A percentile compares a stretch with the other conserved stretches of the same genome.
phyloP scores from a whole-genome alignment of 2,888 invertebrate genomes.

The Drosophila subsilvestris region DNA sequence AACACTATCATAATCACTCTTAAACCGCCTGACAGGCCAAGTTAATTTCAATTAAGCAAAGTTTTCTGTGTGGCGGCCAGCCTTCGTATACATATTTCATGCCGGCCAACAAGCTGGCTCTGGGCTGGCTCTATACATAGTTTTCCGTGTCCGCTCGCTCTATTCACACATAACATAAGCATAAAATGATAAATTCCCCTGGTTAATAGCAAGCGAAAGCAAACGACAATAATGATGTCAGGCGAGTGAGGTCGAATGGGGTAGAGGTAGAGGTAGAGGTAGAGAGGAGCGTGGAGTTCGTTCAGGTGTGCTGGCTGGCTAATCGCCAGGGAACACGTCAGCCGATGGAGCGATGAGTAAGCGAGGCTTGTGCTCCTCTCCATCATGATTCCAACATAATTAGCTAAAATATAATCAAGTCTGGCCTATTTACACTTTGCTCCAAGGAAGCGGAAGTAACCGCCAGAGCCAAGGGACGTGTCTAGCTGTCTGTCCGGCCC shows the following conservation, averaged over 20 bases:
- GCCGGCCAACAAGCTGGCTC: slow-evolving; percentile 34
- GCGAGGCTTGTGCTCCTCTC: slow-evolving; percentile 2
- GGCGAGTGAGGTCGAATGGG: slow-evolving; percentile 10
- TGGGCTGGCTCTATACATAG: slow-evolving; percentile 33
- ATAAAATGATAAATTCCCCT: slow-evolving; percentile 63
- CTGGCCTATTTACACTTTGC: slow-evolving; percentile 58
- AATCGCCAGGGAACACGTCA: slow-evolving; percentile 70
- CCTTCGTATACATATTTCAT: slow-evolving; percentile 51
- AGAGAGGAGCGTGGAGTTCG: slow-evolving; percentile 22
- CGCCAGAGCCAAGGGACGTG: slow-evolving; percentile 42
- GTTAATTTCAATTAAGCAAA: slow-evolving; percentile 51
- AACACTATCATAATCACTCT: slow-evolving; percentile 44
- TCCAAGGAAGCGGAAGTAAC: slow-evolving; percentile 61
- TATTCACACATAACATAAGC: slow-evolving; percentile 51
- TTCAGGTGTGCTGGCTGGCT: slow-evolving; percentile 51
- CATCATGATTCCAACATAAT: slow-evolving; percentile 59
- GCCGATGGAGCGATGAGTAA: slow-evolving; percentile 25
- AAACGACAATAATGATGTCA: slow-evolving; percentile 56
- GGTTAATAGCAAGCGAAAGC: slow-evolving; percentile 65
- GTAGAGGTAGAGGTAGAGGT: slow-evolving; percentile 6
- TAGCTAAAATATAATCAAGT: slow-evolving; percentile 68
- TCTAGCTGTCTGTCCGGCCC: slow-evolving; percentile 9
- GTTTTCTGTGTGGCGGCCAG: slow-evolving; percentile 23
- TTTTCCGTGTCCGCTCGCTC: slow-evolving; percentile 52
- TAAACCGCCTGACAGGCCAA: slow-evolving; percentile 15